phyloP scores from a whole-genome alignment of 2,797 vertebrate genomes.

The Glossophaga mutica region DNA sequence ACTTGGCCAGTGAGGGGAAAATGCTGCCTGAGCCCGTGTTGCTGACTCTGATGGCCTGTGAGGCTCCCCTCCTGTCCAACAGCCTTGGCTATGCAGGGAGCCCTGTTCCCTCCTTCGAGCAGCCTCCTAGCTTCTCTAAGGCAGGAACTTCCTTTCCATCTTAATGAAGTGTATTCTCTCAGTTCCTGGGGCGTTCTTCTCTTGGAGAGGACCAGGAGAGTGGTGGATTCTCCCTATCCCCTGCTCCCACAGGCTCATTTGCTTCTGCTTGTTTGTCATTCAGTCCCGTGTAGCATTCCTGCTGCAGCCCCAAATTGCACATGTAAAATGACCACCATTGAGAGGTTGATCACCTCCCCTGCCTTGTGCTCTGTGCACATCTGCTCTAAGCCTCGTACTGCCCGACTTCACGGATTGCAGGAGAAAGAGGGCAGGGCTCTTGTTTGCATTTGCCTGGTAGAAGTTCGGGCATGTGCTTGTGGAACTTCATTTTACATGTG shows the following conservation, averaged over 20 bases:
- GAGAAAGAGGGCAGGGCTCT: neutral
- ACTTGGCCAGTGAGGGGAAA: neutral
- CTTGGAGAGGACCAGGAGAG: neutral
- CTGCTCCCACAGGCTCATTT: neutral
- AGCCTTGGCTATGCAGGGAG: too few species aligned
- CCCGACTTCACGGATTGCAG: neutral
- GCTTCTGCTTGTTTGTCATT: neutral
- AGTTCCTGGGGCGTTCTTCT: neutral
- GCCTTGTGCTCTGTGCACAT: neutral
- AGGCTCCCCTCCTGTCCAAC: fast-evolving
- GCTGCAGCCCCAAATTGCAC: neutral
- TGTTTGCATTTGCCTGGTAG: neutral
- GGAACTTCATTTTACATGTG: neutral
- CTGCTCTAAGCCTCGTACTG: neutral
- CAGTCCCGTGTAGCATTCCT: neutral
- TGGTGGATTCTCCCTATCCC: neutral
- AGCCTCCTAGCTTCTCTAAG: neutral
- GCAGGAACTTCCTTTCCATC: neutral
- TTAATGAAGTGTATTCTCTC: neutral
- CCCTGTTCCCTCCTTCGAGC: neutral
- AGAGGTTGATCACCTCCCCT: too few species aligned
- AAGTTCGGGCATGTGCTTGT: neutral
- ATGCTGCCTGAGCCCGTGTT: neutral
- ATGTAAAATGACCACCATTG: neutral
- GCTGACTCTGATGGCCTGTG: neutral